Evolutionary conservation across 1,140 invertebrate species (phyloP), one percentile per base, ranked within the genome.

Genomic region (Bradysia coprophila): DNA sequence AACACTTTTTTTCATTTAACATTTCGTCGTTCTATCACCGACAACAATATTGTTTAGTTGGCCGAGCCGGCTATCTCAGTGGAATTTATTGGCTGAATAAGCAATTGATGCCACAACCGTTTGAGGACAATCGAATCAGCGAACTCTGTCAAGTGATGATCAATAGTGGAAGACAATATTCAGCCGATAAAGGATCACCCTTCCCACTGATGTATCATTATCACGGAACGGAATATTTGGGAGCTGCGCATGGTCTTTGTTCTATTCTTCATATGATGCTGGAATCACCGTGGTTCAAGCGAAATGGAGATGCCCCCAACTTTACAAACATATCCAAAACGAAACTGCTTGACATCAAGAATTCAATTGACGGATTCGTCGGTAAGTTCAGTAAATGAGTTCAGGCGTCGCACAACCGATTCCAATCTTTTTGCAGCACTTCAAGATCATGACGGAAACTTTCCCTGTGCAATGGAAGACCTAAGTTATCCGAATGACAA

Each of bases 191-290:
- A 45, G 62, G 63, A 15, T 75, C 70, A 22, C 66, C 66, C 5
- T 71, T 71, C 48, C 82, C 85, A 6, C 57, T 91, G 13, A 88
- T 89, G 82, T 90, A 83, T 54, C 66, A 81, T 40, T 89, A 88
- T 59, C 84, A 89, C 54, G 69, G 74, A n/a, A 82, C 79, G 6
- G 78, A 88, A 62, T 90, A 89, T 59, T 59, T 90, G 40, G 84
- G 84, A 15, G 82, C 84, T 2, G 84, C 83, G 19, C 85, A 89
- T 62, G 81, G 81, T 1, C 48, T 84, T 4, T 68, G 69, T 48
- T 59, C 69, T 16, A 84, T 84, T 44, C 45, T 74, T n/a, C 67
- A 71, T 52, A 57, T 65, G 49, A 52, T 73, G 13, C 48, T 66
- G 40, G 61, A 65, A 42, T 61, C 63, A 44, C 56, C 57, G 0